phyloP scores from a whole-genome alignment of 2,797 vertebrate genomes.

The Neomorphus geoffroyi region DNA sequence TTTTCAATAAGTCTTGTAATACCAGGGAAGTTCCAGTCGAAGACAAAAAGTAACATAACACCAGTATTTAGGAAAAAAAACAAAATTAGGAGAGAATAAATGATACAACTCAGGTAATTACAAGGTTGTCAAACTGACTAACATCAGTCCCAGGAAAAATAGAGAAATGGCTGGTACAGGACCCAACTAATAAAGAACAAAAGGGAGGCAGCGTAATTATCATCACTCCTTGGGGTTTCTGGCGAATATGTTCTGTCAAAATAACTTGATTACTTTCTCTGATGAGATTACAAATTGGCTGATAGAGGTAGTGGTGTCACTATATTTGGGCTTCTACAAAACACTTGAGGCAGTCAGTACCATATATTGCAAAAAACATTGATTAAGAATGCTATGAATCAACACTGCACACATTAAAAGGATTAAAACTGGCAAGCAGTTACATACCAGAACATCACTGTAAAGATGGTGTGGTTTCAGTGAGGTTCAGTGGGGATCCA shows the following conservation, averaged over 20 bases:
- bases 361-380: not conserved
- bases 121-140: not conserved
- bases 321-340: constrained; percentile 42
- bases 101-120: not conserved
- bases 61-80: not conserved
- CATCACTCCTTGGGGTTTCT: not conserved
- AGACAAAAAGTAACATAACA: not conserved
- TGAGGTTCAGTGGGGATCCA: not conserved
- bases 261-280: not conserved
- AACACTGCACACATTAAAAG: not conserved
- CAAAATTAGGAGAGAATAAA: not conserved
- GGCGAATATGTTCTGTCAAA: not conserved
- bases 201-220: not conserved
- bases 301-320: not conserved
- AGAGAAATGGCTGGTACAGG: not conserved
- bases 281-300: not conserved
- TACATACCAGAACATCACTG: not conserved
- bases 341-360: not conserved
- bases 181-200: not conserved
- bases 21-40: not conserved
- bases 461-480: not conserved
- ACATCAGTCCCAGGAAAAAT: not conserved
- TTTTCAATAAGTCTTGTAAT: not conserved
- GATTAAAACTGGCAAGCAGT: not conserved
- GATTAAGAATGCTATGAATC: not conserved